phyloP scores from a whole-genome alignment of 1,140 invertebrate species.

The Trichonephila clavipes region DNA sequence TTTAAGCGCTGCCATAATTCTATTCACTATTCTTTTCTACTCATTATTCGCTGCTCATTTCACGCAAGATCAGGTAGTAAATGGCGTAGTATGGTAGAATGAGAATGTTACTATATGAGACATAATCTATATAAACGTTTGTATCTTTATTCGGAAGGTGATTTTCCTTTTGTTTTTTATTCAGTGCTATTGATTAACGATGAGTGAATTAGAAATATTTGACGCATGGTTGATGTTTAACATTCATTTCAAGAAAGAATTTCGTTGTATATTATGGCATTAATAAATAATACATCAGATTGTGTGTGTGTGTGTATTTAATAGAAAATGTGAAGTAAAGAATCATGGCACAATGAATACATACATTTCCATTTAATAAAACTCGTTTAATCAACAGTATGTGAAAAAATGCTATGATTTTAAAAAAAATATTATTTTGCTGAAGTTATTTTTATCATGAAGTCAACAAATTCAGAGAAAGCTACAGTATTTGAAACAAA shows the following conservation, averaged over 20 bases:
- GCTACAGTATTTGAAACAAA: too few species aligned
- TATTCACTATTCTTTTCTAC: neutral
- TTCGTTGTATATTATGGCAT: neutral
- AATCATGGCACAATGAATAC: too few species aligned
- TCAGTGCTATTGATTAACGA: neutral
- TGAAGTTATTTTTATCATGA: too few species aligned
- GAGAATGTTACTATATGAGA: neutral
- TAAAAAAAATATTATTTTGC: too few species aligned
- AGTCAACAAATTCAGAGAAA: too few species aligned
- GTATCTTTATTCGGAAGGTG: neutral
- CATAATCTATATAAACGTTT: neutral
- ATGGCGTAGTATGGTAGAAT: neutral
- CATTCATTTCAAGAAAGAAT: neutral
- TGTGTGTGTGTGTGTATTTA: too few species aligned
- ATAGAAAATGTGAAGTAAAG: too few species aligned
- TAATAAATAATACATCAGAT: neutral
- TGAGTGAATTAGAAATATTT: neutral
- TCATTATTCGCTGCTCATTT: constrained; percentile 58
- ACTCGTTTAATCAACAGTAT: too few species aligned
- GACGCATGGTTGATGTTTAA: neutral
- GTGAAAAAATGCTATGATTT: too few species aligned
- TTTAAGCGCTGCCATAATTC: neutral
- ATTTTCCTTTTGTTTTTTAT: neutral
- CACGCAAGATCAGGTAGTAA: constrained; percentile 53
- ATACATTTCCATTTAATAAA: too few species aligned